Base-by-base conservation (phyloP, 2,113 vertebrate species). In the Sphaerodactylus townsendi region DNA sequence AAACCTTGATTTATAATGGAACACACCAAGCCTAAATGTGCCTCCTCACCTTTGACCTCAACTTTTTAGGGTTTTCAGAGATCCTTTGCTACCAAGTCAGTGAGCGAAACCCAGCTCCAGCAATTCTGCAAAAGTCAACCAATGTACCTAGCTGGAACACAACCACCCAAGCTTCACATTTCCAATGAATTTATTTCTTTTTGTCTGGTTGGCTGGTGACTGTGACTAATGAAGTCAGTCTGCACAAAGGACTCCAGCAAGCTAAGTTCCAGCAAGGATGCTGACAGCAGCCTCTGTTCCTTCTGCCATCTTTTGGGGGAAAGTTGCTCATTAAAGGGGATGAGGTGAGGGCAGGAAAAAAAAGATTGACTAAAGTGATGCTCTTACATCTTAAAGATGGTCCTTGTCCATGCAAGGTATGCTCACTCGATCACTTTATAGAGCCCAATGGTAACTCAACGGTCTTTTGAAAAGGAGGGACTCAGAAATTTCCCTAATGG, bases 211-310 rank as follows among this genome's bases (percentile, higher is more conserved):
- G 68, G 66, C 50, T 71, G 68, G 76, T 25, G 35, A 69, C 76
- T 72, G 68, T 79, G 68, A 85, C 83, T 72, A 76, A 71, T 84
- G 75, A 71, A 78, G 75, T 72, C 76, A 56, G 50, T 41, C 53
- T 35, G 17, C n/a, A 79, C 68, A 79, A 85, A 85, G 83, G 75
- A 72, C 39, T 30, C 41, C 13, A 37, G 68, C 50, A 71, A 79
- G 53, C 53, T 30, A 85, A 62, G 68, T 46, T 71, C n/a, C 76
- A 62, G 41, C 62, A 37, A 79, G 37, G 76, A 71, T 72, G 50
- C 53, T 72, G 66, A 85, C 75, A 79, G 62, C 56, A 59, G 74
- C 46, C 82, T 41, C 65, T 44, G 21, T 7, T 23, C 65, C 25
- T 62, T 62, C 59, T 50, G 35, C 35, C 5, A 5, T n/a, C 25